These are phyloP conservation scores for Drosophila subsilvestris DNA, from an alignment of 2,888 invertebrate species.

Conservation along the genomic window DNA sequence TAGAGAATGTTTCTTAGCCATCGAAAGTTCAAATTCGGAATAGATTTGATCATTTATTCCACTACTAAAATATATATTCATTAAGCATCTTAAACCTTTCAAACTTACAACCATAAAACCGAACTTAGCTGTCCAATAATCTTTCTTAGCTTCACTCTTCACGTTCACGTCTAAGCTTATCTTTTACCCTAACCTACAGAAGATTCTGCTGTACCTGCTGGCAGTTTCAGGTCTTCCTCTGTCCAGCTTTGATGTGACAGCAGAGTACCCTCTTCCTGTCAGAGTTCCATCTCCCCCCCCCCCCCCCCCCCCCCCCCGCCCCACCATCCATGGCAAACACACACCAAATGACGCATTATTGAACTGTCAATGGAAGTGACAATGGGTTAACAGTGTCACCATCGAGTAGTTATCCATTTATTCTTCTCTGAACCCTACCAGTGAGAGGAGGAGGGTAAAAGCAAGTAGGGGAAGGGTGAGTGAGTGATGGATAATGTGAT, in stretches of 20 bases:
- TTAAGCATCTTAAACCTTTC: not conserved
- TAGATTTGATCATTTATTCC: too few species aligned
- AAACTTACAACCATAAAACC: not conserved
- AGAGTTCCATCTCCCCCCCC: constrained; percentile 8
- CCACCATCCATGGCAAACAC: constrained; percentile 24
- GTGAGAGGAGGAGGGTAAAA: too few species aligned
- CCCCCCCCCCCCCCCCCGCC: too few species aligned
- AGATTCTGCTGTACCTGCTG: constrained; percentile 31
- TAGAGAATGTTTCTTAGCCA: too few species aligned
- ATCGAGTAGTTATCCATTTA: constrained; percentile 55
- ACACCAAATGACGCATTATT: constrained; percentile 77
- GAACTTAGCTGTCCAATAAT: constrained; percentile 6
- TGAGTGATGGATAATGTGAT: not conserved
- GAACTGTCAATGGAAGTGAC: constrained; percentile 79
- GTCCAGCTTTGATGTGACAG: constrained; percentile 44
- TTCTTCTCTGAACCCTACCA: constrained; percentile 25
- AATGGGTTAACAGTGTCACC: constrained; percentile 78
- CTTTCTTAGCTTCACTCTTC: too few species aligned
- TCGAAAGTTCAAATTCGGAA: not conserved
- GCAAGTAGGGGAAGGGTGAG: not conserved
- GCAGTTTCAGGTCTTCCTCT: constrained; percentile 19
- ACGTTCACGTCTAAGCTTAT: not conserved
- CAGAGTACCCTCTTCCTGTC: not conserved
- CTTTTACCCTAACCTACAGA: constrained; percentile 17
- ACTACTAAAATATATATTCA: too few species aligned